Conservation (phyloP, 1,140 invertebrate genomes). For the Drosophila ambigua region DNA sequence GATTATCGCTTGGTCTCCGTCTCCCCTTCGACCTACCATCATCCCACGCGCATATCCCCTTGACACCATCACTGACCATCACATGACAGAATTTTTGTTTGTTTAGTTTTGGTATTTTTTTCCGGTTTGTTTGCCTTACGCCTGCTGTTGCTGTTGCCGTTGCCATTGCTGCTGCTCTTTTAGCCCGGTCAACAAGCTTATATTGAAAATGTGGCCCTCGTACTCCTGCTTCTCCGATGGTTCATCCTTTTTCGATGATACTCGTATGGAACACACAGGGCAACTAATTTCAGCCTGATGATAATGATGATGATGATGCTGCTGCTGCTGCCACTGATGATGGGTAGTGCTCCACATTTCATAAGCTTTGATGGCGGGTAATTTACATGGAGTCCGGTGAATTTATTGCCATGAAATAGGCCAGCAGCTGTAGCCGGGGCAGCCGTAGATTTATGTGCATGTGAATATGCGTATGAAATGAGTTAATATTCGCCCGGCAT, state of each 20-base stretch:
- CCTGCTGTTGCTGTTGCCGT: conserved; percentile 38
- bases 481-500: conserved; percentile 36
- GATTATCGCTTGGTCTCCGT: conserved; percentile 37
- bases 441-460: conserved; percentile 35
- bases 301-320: conserved; percentile 14
- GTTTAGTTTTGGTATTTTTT: conserved; percentile 49
- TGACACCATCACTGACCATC: neutral
- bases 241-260: conserved; percentile 45
- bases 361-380: conserved; percentile 54
- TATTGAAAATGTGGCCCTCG: conserved; percentile 47
- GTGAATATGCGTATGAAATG: conserved; percentile 40
- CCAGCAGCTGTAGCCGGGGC: conserved; percentile 21
- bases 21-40: neutral
- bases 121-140: conserved; percentile 18
- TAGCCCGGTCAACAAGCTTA: conserved; percentile 41
- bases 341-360: conserved; percentile 22
- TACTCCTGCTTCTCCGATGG: conserved; percentile 4
- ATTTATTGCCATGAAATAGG: conserved; percentile 48
- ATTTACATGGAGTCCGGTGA: conserved; percentile 43
- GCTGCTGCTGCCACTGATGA: conserved; percentile 14
- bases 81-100: conserved; percentile 65
- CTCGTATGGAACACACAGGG: conserved; percentile 14
- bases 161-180: conserved; percentile 44
- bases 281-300: conserved; percentile 45
- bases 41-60: neutral